A percentile compares a stretch with the other conserved stretches of the same genome.
These are phyloP conservation scores for Strix occidentalis DNA, from an alignment of 2,797 vertebrate species.

Conservation along the genomic window DNA sequence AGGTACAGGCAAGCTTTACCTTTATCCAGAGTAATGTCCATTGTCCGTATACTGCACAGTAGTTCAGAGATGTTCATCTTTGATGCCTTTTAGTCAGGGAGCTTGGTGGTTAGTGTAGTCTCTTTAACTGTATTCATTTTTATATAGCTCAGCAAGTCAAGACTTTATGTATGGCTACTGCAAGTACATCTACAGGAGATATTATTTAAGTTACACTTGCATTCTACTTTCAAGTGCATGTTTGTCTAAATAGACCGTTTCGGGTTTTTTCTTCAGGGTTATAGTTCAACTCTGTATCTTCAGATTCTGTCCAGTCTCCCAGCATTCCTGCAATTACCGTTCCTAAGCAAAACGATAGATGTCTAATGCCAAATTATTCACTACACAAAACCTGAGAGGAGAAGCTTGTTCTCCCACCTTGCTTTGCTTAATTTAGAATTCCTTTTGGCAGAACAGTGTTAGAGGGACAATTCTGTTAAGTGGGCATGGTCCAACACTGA, in stretches of 20 bases:
- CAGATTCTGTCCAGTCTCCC: neutral
- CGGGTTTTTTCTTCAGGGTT: neutral
- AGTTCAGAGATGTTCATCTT: too few species aligned
- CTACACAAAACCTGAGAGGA: neutral
- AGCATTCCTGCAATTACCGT: neutral
- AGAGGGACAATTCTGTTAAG: neutral
- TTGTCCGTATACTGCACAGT: too few species aligned
- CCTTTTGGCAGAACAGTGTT: neutral
- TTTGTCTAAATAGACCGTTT: neutral
- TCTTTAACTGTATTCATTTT: too few species aligned
- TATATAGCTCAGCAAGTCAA: too few species aligned
- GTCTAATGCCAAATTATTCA: neutral
- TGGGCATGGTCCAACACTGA: neutral
- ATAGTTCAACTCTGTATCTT: accelerated
- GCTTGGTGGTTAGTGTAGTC: too few species aligned
- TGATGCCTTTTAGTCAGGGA: too few species aligned
- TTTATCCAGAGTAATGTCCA: too few species aligned
- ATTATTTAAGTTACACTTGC: neutral
- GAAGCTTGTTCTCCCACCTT: neutral
- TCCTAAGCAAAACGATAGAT: neutral
- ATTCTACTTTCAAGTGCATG: neutral
- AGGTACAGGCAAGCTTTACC: too few species aligned
- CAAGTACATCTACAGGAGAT: neutral
- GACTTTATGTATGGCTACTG: neutral
- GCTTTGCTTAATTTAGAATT: neutral